Base-by-base conservation (phyloP, 2,888 invertebrate species). In the Xylota segnis region DNA sequence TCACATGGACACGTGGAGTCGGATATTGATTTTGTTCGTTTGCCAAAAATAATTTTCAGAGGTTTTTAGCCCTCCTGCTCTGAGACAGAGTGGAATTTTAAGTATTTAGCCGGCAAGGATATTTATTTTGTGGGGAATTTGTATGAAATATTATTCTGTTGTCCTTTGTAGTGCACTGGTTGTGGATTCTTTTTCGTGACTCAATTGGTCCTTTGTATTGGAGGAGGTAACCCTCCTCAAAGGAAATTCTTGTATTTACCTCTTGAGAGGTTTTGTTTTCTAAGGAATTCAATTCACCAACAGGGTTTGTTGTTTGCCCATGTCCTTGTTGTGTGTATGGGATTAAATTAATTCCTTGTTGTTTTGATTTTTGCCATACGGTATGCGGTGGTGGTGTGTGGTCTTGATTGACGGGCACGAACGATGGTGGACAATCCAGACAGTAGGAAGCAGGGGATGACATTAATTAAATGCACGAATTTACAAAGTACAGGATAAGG, bases 11-110 rank as follows among this genome's bases (percentile, higher is more conserved):
- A 82, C 86, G 82, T 82, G 76, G 68, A 82, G 72, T 63, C 56
- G 56, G 43, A 32, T 86, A 86, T 86, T 86, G 86, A 86, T 86
- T 86, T 86, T 86, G 86, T 82, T 63, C 63, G 76, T 82, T 86
- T 86, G 86, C 86, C 86, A 86, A 86, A 40, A 86, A 86, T 86
- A 72, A 72, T 40, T 50, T 37, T 63, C 37, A 9, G 47, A 68
- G n/a, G n/a, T n/a, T 12, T 77, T 54, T 14, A 47, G 52, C 12
- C 40, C 23, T 14, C 9, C 37, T 56, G 34, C 14, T 52, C 6
- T 10, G 40, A 50, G 61, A 40, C 34, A 23, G 82, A 56, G 43
- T 12, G 76, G 86, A 86, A 77, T 77, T 81, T 84, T 63, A 72
- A 82, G 72, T 74, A 86, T 76, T 76, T 61, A 40, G 34, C 14